Conservation (phyloP, 2,113 vertebrate genomes). For the Cyrtonyx montezumae region DNA sequence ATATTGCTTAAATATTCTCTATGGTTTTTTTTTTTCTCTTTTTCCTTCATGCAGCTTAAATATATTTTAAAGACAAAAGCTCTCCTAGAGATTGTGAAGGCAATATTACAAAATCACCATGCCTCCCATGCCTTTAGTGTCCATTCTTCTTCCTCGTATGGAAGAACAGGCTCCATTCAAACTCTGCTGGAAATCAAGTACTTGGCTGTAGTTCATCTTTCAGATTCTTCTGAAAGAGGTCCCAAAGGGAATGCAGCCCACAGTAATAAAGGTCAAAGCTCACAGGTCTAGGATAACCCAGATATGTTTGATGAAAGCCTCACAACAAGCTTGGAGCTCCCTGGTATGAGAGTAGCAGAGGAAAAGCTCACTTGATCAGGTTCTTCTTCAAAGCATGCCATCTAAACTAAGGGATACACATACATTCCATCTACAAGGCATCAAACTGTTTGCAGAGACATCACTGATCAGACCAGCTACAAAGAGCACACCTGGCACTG, state of each 20-base stretch:
- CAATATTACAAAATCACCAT: neutral
- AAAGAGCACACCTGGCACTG: neutral
- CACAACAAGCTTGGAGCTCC: neutral
- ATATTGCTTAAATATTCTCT: neutral
- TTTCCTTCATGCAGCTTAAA: neutral
- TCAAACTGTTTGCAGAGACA: neutral
- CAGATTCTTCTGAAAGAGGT: neutral
- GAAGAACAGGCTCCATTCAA: neutral
- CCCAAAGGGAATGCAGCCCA: neutral
- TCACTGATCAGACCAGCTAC: neutral
- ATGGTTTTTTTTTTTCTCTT: neutral
- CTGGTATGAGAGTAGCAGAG: neutral
- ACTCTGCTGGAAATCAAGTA: neutral
- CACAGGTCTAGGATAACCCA: neutral
- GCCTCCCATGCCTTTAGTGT: neutral
- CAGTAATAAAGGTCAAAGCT: neutral
- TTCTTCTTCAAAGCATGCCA: neutral
- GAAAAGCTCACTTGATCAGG: neutral
- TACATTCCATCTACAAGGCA: neutral
- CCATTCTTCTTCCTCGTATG: neutral
- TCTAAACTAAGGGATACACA: neutral
- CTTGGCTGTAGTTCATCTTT: accelerated
- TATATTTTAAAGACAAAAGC: neutral
- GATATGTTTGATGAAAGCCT: neutral
- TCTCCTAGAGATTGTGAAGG: neutral